Evolutionary conservation across 92 coral and sea anemone species (phyloP).

Genomic region (Diadumene lineata): DNA sequence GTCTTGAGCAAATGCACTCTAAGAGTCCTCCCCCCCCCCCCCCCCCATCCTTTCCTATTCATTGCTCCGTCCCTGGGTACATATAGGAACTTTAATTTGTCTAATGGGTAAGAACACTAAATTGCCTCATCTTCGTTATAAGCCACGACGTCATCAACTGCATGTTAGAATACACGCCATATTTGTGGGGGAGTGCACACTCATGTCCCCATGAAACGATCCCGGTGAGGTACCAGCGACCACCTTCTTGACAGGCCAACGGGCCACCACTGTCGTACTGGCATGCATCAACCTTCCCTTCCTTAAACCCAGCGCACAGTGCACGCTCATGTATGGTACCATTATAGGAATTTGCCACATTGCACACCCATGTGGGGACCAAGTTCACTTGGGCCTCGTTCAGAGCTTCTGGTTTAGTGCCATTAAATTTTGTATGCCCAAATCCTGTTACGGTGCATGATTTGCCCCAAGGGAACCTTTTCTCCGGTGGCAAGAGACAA

Average conservation of each 20-base stretch:
- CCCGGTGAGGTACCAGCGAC: slow-evolving; percentile 82
- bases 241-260: slow-evolving; percentile 59
- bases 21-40: too few species aligned
- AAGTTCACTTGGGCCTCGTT: slow-evolving; percentile 80
- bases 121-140: slow-evolving; percentile 3
- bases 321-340: slow-evolving; percentile 87
- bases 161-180: slow-evolving; percentile 96
- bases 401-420: slow-evolving; percentile 66
- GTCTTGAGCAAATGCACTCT: too few species aligned
- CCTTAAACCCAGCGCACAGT: slow-evolving; percentile 88
- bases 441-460: slow-evolving; percentile 78
- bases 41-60: too few species aligned
- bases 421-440: slow-evolving; percentile 75
- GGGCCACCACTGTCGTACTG: slow-evolving; percentile 99
- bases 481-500: slow-evolving; percentile 60
- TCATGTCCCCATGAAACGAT: slow-evolving; percentile 93
- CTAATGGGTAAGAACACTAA: slow-evolving; percentile 4
- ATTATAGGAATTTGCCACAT: slow-evolving; percentile 68
- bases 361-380: slow-evolving; percentile 76
- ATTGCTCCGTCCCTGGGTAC: too few species aligned
- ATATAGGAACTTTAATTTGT: too few species aligned
- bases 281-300: slow-evolving; percentile 91
- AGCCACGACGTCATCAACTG: slow-evolving; percentile 84
- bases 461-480: slow-evolving; percentile 67
- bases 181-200: slow-evolving; percentile 89